phyloP scores from a whole-genome alignment of 2,888 invertebrate genomes.

The Athetis lepigone region DNA sequence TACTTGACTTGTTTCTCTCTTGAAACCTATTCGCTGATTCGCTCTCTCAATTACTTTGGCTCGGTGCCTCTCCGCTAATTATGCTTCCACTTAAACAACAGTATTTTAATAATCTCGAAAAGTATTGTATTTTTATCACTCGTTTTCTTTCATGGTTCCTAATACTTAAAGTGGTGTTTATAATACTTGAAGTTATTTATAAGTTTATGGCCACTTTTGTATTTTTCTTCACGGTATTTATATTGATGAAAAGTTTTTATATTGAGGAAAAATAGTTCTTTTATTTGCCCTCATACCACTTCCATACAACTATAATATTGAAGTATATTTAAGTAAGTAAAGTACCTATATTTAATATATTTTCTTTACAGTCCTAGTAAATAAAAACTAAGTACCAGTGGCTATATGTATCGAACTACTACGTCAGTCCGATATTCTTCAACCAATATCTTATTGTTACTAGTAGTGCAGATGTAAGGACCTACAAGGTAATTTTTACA shows the following conservation, averaged over 20 bases:
- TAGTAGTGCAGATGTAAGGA: constrained; percentile 72
- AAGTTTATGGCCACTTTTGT: not conserved
- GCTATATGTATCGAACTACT: constrained; percentile 65
- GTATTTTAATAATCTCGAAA: constrained; percentile 48
- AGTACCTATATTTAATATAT: too few relatives aligned
- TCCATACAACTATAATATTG: not conserved
- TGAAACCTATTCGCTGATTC: constrained; percentile 67
- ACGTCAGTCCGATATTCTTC: constrained; percentile 60
- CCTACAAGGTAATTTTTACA: constrained; percentile 77
- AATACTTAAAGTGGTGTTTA: not conserved
- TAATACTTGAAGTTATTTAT: too few relatives aligned
- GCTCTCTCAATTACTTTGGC: constrained; percentile 70
- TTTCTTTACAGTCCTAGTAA: too few relatives aligned
- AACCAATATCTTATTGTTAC: constrained; percentile 77
- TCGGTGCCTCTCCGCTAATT: constrained; percentile 75
- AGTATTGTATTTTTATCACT: constrained; percentile 34
- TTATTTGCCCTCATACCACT: not conserved
- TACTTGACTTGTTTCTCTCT: constrained; percentile 70
- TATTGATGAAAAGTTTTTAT: too few relatives aligned
- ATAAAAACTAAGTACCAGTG: constrained; percentile 43
- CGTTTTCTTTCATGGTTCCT: not conserved
- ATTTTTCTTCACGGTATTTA: too few relatives aligned
- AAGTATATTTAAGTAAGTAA: too few relatives aligned
- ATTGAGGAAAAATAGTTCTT: too few relatives aligned
- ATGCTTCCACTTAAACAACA: constrained; percentile 62